Conservation (phyloP, 2,113 vertebrate species). For the Oreochromis niloticus region DNA sequence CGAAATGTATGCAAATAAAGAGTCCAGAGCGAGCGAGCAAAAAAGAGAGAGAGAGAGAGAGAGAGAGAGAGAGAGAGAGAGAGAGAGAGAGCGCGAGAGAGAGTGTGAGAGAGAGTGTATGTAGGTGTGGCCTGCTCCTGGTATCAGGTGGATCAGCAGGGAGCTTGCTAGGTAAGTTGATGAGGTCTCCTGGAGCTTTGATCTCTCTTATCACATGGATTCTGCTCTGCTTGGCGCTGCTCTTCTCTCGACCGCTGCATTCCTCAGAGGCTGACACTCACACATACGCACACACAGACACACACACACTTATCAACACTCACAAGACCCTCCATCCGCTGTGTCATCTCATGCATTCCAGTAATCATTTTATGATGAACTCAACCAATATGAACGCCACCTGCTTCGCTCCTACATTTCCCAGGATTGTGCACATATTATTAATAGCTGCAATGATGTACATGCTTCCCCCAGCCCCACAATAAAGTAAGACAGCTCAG, state of each 20-base stretch:
- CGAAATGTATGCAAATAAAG: constrained; percentile 15
- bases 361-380: background rate
- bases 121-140: background rate
- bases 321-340: background rate
- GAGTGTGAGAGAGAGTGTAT: background rate
- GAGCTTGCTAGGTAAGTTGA: constrained; percentile 34
- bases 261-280: constrained; percentile 10
- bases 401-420: background rate
- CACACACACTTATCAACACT: background rate
- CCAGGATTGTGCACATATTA: background rate
- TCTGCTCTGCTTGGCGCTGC: constrained; percentile 26
- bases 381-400: background rate
- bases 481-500: background rate
- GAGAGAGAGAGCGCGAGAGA: background rate
- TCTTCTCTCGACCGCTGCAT: constrained; percentile 7
- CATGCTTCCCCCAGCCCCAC: background rate
- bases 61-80: background rate
- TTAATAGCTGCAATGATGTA: background rate
- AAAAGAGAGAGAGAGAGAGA: too few species aligned
- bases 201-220: constrained; percentile 43
- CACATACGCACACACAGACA: background rate
- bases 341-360: background rate
- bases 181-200: constrained; percentile 36
- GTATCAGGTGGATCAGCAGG: constrained; percentile 31
- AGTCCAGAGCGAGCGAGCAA: background rate